phyloP scores from a whole-genome alignment of 2,888 invertebrate species.

The Galeruca laticollis region DNA sequence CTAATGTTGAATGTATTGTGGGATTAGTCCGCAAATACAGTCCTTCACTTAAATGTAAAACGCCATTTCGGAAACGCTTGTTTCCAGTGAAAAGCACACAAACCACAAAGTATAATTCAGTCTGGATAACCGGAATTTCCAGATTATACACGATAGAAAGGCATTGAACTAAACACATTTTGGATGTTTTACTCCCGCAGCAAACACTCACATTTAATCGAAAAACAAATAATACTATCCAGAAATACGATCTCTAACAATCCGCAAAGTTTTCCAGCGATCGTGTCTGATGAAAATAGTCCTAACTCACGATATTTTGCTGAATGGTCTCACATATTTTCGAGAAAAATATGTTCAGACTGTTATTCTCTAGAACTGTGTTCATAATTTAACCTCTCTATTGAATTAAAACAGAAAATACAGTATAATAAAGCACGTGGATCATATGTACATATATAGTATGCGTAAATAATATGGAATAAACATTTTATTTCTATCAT shows the following conservation, averaged over 20 bases:
- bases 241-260: slow-evolving; percentile 46
- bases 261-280: slow-evolving; percentile 37
- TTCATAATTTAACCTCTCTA: too few species aligned
- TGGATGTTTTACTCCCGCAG: slow-evolving; percentile 49
- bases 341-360: not conserved
- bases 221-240: slow-evolving; percentile 48
- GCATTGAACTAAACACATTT: slow-evolving; percentile 49
- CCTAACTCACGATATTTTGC: slow-evolving; percentile 25
- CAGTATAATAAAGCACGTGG: too few species aligned
- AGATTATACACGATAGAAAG: slow-evolving; percentile 39
- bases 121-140: slow-evolving; percentile 33
- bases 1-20: too few species aligned
- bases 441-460: too few species aligned
- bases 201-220: slow-evolving; percentile 37
- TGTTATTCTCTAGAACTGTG: too few species aligned
- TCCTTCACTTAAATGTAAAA: not conserved
- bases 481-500: too few species aligned
- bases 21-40: not conserved
- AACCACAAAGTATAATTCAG: slow-evolving; percentile 13
- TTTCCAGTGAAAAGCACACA: slow-evolving; percentile 6
- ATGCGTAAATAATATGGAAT: too few species aligned
- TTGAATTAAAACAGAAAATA: too few species aligned
- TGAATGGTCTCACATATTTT: not conserved
- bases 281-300: slow-evolving; percentile 31
- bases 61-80: not conserved